These are phyloP conservation scores for Cirrhinus molitorella DNA, from an alignment of 2,797 vertebrate species.

Conservation along the genomic window DNA sequence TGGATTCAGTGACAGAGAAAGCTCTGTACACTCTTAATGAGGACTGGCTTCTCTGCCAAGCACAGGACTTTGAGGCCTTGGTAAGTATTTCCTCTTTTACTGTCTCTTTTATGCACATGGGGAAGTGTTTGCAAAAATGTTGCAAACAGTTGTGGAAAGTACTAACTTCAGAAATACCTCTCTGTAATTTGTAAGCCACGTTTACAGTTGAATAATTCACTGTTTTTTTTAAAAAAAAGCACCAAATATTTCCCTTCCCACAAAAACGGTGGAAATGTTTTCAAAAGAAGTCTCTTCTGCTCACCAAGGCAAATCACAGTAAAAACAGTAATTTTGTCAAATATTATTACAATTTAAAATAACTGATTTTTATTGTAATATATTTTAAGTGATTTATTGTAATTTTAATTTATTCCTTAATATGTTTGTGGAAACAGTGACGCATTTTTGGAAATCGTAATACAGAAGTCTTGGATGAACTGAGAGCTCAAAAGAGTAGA, in stretches of 20 bases:
- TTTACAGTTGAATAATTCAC: neutral
- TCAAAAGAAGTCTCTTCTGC: neutral
- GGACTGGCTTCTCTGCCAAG: constrained; percentile 96
- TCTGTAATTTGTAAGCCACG: neutral
- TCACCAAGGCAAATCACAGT: neutral
- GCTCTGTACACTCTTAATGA: constrained; percentile 95
- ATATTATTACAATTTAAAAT: neutral
- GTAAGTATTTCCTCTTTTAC: constrained; percentile 71
- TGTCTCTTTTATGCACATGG: neutral
- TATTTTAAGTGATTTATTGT: too few relatives aligned
- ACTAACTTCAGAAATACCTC: neutral
- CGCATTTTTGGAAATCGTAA: neutral
- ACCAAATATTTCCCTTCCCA: neutral
- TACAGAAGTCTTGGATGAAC: neutral
- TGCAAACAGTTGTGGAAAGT: neutral
- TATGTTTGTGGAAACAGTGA: neutral
- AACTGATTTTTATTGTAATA: neutral
- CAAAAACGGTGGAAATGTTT: neutral
- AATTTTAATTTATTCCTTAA: neutral
- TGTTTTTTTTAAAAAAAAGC: neutral
- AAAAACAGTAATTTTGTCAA: neutral
- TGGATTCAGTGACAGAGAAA: constrained; percentile 93
- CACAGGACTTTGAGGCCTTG: constrained; percentile 88
- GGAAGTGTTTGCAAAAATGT: neutral
- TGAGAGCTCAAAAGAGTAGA: neutral